Evolutionary conservation across 1,140 invertebrate genomes (phyloP).

Genomic region (Rhopalosiphum padi): DNA sequence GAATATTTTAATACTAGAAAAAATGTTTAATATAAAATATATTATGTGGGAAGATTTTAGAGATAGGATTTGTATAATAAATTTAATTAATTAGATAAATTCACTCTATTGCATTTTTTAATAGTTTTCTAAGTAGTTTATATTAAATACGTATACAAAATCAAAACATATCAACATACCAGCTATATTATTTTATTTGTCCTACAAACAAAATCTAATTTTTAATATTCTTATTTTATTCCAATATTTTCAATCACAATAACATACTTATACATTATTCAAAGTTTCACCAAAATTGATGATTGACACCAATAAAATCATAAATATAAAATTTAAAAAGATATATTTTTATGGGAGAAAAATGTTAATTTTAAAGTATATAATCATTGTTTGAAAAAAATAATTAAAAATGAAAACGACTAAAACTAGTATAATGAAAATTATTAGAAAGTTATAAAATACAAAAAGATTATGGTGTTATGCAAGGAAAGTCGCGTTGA

Average conservation of each 20-base stretch:
- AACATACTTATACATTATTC: not conserved
- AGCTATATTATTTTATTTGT: not conserved
- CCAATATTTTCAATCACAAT: not conserved
- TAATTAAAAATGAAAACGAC: constrained; percentile 26
- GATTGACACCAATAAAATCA: not conserved
- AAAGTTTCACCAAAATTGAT: not conserved
- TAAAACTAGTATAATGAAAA: not conserved
- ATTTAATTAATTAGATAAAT: not conserved
- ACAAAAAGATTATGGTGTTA: not conserved
- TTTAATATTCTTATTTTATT: not conserved
- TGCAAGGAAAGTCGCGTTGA: no score
- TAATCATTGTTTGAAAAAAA: not conserved
- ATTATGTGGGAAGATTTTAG: not conserved
- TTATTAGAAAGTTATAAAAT: not conserved
- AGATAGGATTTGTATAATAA: not conserved
- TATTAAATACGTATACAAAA: not conserved
- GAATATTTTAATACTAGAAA: not conserved
- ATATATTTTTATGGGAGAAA: not conserved
- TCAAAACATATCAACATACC: not conserved
- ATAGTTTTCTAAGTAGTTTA: not conserved
- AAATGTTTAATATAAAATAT: not conserved
- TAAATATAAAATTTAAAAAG: not conserved
- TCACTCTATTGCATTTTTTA: not conserved
- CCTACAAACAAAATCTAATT: not conserved
- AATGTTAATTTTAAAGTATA: not conserved